These are phyloP conservation scores for Patiria pectinifera DNA, from an alignment of 53 echinoderm and acorn worm species.

Conservation along the genomic window DNA sequence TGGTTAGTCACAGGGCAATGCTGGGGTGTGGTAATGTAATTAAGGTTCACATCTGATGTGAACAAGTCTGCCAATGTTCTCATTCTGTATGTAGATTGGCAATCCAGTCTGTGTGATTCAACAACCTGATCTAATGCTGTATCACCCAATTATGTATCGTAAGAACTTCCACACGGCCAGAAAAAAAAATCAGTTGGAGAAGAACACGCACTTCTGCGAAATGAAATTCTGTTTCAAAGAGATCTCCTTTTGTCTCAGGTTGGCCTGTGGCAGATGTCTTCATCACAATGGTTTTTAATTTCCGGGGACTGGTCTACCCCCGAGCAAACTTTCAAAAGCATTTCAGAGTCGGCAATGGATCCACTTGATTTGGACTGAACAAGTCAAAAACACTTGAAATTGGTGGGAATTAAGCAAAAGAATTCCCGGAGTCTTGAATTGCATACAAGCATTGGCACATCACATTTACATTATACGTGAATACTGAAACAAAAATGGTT, in stretches of 20 bases:
- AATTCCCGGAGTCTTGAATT: too few relatives aligned
- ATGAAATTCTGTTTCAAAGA: not conserved
- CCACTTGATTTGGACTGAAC: too few relatives aligned
- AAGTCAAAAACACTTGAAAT: too few relatives aligned
- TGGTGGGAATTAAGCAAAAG: too few relatives aligned
- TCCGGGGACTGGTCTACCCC: not conserved
- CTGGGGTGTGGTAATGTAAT: not conserved
- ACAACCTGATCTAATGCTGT: not conserved
- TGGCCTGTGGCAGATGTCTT: not conserved
- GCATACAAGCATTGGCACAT: too few relatives aligned
- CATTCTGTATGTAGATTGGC: constrained; percentile 10
- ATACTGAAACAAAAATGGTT: too few relatives aligned
- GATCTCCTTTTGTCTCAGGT: not conserved
- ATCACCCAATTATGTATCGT: not conserved
- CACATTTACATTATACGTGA: too few relatives aligned
- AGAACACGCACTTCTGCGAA: not conserved
- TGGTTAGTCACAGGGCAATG: not conserved
- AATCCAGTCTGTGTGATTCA: not conserved
- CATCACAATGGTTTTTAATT: constrained; percentile 28
- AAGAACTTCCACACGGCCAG: not conserved
- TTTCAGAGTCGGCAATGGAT: not conserved
- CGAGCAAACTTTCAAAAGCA: not conserved
- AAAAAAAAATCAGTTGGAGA: not conserved
- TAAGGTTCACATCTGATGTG: not conserved
- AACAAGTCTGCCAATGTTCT: constrained; percentile 42